Conservation (phyloP, 2,797 vertebrate genomes). For the Notamacropus eugenii region DNA sequence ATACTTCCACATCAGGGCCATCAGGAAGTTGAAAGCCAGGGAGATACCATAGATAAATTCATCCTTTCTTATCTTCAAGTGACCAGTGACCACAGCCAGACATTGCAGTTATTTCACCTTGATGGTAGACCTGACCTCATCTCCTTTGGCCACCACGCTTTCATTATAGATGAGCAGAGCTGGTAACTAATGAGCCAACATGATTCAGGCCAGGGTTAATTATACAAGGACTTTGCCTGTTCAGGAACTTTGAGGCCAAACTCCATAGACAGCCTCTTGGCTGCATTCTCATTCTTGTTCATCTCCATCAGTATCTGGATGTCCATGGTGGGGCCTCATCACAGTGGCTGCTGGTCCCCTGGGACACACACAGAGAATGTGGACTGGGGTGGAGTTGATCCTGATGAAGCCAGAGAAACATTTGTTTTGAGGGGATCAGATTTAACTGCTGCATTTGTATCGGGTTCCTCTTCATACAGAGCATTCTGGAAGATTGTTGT, state of each 20-base stretch:
- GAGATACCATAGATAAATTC: background rate
- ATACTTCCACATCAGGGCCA: background rate
- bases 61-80: background rate
- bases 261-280: background rate
- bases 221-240: background rate
- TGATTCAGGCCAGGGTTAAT: background rate
- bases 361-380: background rate
- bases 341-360: background rate
- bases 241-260: background rate
- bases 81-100: background rate
- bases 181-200: background rate
- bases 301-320: background rate
- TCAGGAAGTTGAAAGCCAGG: background rate
- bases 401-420: too few relatives aligned
- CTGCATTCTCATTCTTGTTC: background rate
- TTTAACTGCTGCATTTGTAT: background rate
- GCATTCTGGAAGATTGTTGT: background rate
- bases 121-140: too few relatives aligned
- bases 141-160: background rate
- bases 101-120: background rate
- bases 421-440: too few relatives aligned
- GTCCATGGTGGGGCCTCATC: background rate
- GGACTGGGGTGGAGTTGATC: background rate
- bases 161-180: background rate
- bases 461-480: background rate